Base-by-base conservation (phyloP, 2,888 invertebrate species). In the Sinhomidia bicolor region DNA sequence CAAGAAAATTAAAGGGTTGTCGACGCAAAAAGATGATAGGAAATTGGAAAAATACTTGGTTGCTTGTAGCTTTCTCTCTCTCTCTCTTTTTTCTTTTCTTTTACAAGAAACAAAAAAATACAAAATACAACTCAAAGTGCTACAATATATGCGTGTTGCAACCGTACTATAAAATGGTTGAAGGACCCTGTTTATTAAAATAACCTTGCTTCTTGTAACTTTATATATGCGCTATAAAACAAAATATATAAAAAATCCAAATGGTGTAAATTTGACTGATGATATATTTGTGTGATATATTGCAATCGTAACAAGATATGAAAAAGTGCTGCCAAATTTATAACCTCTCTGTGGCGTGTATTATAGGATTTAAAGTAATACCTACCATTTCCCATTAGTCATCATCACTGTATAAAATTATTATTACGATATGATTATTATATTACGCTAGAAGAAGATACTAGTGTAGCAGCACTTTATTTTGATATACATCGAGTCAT, bases 301-400 rank as follows among this genome's bases (percentile, higher is more conserved):
- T 54, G 20, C 17, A 54, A 20, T 17, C 5, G 26, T 60, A 60
- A 17, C 10, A 12, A 60, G 26, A 26, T 3, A 60, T 6, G 14
- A 62, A 62, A 36, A 62, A 14, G 32, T 62, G 62, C 12, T 60
- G 20, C 7, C 60, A 60, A 60, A 62, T 62, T 29, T 62, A 29
- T 29, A 10, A 9, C 57, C 26, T 26, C n/a, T n/a, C n/a, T 57
- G n/a, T 23, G n/a, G n/a, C n/a, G n/a, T n/a, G 51, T 51, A n/a
- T n/a, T 51, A n/a, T 12, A 1, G 14, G n/a, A 51, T 51, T 51
- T 51, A 51, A 51, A 51, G n/a, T 14, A 1, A 51, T 51, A 3
- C 14, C 14, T n/a, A n/a, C n/a, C n/a, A 51, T 51, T 51, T 7
- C 51, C 51, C 51, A 51, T 51, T 51, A 51, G 51, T 51, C n/a